Percentiles rank a stretch among this genome's conserved stretches.
Evolutionary conservation across 2,113 vertebrate genomes (phyloP).

Genomic region (Sterna hirundo): DNA sequence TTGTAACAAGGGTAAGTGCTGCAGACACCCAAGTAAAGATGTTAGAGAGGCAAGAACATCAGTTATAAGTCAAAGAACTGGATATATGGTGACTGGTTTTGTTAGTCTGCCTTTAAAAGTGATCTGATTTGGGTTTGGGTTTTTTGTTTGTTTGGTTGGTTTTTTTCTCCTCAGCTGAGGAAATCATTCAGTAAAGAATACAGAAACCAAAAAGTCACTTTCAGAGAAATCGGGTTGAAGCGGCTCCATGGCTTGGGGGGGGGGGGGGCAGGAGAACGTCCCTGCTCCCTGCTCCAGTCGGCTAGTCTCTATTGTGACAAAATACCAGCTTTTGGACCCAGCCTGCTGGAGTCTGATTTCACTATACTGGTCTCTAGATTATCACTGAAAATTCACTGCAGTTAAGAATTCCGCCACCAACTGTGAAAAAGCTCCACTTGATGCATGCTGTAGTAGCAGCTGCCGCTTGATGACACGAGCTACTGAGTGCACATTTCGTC

Average conservation of each 20-base stretch:
- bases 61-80: background rate
- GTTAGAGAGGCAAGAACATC: background rate
- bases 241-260: background rate
- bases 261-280: background rate
- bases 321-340: background rate
- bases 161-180: background rate
- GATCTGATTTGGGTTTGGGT: background rate
- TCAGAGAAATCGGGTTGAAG: background rate
- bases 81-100: background rate
- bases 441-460: background rate
- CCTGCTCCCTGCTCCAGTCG: background rate
- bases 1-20: background rate
- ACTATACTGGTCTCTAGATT: background rate
- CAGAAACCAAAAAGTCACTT: background rate
- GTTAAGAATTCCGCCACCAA: background rate
- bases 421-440: background rate
- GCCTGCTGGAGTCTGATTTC: background rate
- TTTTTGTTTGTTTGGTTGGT: background rate
- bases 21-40: background rate
- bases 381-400: background rate
- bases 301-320: background rate
- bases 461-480: background rate
- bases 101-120: background rate
- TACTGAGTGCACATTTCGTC: background rate
- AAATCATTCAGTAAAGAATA: background rate